phyloP scores from a whole-genome alignment of 2,888 invertebrate genomes.

The Meghimatium bilineatum region DNA sequence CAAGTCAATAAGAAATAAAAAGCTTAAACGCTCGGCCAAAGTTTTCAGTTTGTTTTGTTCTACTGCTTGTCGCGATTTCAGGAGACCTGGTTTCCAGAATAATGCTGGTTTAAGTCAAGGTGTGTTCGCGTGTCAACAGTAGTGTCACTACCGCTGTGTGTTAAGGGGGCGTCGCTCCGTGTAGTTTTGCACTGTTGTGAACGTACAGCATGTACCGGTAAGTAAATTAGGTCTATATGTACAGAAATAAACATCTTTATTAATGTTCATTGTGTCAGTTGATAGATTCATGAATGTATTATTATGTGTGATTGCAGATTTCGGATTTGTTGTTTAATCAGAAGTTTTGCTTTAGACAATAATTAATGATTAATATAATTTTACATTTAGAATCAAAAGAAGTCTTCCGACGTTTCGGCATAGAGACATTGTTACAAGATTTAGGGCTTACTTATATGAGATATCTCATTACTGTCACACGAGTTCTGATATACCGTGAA shows the following conservation, averaged over 20 bases:
- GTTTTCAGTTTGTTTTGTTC: neutral
- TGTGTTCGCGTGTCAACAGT: neutral
- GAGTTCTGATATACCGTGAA: no score
- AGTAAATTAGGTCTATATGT: neutral
- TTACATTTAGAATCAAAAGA: no score
- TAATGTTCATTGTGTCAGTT: neutral
- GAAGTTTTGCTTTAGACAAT: no score
- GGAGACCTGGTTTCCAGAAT: neutral
- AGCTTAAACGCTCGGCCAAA: no score
- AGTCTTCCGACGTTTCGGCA: no score
- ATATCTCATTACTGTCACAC: no score
- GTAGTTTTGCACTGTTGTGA: neutral
- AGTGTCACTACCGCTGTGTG: slow-evolving; percentile 4
- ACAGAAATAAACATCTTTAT: neutral
- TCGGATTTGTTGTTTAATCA: no score
- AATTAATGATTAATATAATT: no score
- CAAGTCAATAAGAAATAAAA: neutral
- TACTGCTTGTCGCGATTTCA: neutral
- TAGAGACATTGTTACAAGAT: no score
- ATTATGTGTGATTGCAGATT: neutral
- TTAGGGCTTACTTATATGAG: no score
- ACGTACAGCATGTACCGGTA: slow-evolving; percentile 8
- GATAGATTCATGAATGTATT: neutral
- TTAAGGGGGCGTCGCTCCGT: slow-evolving; percentile 17
- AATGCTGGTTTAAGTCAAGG: neutral